These are phyloP conservation scores for Drosophila tsacasi DNA, from an alignment of 1,140 invertebrate species.

Conservation along the genomic window DNA sequence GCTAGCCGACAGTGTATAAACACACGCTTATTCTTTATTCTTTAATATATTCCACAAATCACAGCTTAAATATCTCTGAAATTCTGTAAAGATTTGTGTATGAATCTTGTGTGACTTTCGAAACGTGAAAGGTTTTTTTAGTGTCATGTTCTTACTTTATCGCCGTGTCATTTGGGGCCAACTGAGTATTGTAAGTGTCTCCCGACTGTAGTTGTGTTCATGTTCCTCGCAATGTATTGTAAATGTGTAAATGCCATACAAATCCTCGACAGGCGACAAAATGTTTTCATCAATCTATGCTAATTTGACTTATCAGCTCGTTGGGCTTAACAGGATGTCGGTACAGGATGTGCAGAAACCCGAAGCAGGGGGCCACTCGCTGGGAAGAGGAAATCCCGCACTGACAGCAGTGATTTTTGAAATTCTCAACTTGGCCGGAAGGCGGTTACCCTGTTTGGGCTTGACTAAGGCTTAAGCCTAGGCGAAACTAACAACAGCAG, in stretches of 20 bases:
- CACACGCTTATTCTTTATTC: background rate
- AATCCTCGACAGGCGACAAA: conserved; percentile 48
- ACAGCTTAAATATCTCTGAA: background rate
- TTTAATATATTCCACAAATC: background rate
- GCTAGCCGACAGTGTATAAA: too few relatives aligned
- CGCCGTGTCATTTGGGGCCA: conserved; percentile 19
- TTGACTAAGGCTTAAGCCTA: conserved; percentile 70
- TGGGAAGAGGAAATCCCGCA: conserved; percentile 35
- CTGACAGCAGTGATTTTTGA: conserved; percentile 66
- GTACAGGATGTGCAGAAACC: conserved; percentile 1
- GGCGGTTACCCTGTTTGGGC: conserved; percentile 28
- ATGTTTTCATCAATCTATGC: conserved; percentile 58
- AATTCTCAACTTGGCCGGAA: conserved; percentile 56
- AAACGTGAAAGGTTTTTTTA: background rate
- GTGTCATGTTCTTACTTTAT: background rate
- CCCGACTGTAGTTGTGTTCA: conserved; percentile 27
- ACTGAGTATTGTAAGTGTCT: conserved; percentile 47
- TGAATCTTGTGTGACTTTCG: background rate
- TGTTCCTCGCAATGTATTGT: conserved; percentile 57
- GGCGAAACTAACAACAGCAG: conserved; percentile 65
- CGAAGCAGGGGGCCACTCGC: background rate
- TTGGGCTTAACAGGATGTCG: conserved; percentile 39
- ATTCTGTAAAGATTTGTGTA: background rate
- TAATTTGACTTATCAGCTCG: conserved; percentile 73
- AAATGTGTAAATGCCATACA: conserved; percentile 45